Evolutionary conservation across 2,797 vertebrate genomes (phyloP).

Genomic region (Anguilla megastoma): DNA sequence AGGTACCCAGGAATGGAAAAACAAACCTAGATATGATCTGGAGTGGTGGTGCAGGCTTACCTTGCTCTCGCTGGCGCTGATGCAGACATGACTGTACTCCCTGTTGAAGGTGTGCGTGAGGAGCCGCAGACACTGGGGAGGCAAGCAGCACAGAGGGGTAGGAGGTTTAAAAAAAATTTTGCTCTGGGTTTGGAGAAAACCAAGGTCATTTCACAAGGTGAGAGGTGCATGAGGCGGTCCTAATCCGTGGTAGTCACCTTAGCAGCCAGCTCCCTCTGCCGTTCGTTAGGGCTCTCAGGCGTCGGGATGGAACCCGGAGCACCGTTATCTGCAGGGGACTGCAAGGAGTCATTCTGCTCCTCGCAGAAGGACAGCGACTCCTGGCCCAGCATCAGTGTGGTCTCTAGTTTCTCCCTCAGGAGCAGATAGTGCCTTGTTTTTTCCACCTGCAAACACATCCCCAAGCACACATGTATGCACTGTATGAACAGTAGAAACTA

Average conservation of each 20-base stretch:
- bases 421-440: constrained; percentile 96
- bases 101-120: constrained; percentile 98
- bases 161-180: not conserved
- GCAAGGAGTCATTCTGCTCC: constrained; percentile 79
- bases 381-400: constrained; percentile 80
- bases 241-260: constrained; percentile 76
- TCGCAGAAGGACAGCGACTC: constrained; percentile 78
- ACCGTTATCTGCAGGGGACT: constrained; percentile 72
- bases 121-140: constrained; percentile 89
- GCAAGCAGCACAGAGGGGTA: constrained; percentile 29
- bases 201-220: not conserved
- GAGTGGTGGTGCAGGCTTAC: constrained; percentile 76
- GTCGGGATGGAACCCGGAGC: constrained; percentile 69
- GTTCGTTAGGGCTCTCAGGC: constrained; percentile 82
- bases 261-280: constrained; percentile 95
- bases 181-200: not conserved
- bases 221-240: not conserved
- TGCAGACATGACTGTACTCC: constrained; percentile 96
- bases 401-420: constrained; percentile 93
- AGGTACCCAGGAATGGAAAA: not conserved
- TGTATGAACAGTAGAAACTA: not conserved
- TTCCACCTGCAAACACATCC: constrained; percentile 81
- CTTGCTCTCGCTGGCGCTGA: constrained; percentile 99
- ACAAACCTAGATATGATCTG: constrained; percentile 33
- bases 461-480: constrained; percentile 22